Evolutionary conservation across 2,888 invertebrate species (phyloP).

Genomic region (Calameuta idolon): DNA sequence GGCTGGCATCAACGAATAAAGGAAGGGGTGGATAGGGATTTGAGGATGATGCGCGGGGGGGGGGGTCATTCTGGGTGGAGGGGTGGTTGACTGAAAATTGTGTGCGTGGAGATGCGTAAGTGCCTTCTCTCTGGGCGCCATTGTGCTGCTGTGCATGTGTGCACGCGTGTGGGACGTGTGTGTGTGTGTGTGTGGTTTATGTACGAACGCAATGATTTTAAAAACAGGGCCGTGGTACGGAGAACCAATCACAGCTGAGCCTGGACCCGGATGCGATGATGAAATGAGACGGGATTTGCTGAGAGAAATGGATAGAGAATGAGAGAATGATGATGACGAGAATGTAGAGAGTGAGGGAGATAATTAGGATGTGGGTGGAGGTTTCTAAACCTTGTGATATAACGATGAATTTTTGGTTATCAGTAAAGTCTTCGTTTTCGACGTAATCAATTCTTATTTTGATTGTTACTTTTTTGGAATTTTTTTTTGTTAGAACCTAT

Average conservation of each 20-base stretch:
- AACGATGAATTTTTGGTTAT: conserved; percentile 59
- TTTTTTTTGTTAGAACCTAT: background rate
- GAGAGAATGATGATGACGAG: background rate
- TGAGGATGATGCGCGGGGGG: background rate
- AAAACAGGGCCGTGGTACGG: background rate
- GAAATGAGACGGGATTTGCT: conserved; percentile 41
- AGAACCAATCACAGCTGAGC: conserved; percentile 21
- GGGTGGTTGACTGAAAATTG: conserved; percentile 19
- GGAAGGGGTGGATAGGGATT: background rate
- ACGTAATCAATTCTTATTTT: background rate
- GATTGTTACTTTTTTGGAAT: background rate
- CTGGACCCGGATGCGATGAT: conserved; percentile 44
- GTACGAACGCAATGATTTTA: conserved; percentile 1
- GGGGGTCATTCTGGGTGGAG: background rate
- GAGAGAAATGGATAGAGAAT: background rate
- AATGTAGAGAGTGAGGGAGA: conserved; percentile 22
- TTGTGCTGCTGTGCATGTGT: conserved; percentile 15
- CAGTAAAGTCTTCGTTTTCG: conserved; percentile 53
- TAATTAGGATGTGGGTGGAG: conserved; percentile 30
- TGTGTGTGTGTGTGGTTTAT: background rate
- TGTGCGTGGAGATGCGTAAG: conserved; percentile 13
- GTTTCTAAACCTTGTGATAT: conserved; percentile 33
- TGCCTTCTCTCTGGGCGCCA: conserved; percentile 12
- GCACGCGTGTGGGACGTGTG: conserved; percentile 22
- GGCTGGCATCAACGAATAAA: conserved; percentile 23